Percentiles rank a stretch among this genome's conserved stretches.
phyloP scores from a whole-genome alignment of 2,797 vertebrate genomes.

The Ibycter americanus region DNA sequence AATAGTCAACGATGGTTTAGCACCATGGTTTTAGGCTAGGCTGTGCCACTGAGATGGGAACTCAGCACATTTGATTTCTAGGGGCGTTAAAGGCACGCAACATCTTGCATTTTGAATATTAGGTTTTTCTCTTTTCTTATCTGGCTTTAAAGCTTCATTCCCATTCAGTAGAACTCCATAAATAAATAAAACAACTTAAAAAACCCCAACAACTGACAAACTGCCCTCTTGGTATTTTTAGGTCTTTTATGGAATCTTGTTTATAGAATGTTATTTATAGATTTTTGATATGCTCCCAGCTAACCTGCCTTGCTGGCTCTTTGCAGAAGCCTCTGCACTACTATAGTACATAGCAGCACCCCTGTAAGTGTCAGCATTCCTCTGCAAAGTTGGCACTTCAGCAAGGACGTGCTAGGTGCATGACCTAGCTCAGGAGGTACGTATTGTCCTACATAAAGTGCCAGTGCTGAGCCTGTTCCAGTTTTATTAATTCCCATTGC shows the following conservation, averaged over 20 bases:
- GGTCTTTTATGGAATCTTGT: neutral
- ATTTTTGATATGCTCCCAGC: neutral
- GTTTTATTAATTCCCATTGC: conserved; percentile 10
- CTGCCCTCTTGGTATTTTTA: conserved; percentile 1
- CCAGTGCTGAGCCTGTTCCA: conserved; percentile 12
- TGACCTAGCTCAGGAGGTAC: conserved; percentile 23
- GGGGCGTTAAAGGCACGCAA: neutral
- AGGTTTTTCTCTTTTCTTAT: neutral
- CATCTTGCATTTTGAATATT: neutral
- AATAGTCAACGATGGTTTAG: neutral
- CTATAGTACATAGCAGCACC: neutral
- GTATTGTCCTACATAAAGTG: conserved; percentile 33
- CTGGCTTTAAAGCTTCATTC: neutral
- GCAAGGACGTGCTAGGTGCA: conserved; percentile 14
- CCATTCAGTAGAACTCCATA: neutral
- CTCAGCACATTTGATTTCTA: neutral
- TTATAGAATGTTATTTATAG: conserved; percentile 43
- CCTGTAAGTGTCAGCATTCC: conserved; percentile 38
- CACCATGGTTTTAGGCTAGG: neutral
- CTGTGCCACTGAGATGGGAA: neutral
- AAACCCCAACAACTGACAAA: neutral
- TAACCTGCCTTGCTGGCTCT: conserved; percentile 6
- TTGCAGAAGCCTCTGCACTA: neutral
- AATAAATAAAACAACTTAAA: neutral
- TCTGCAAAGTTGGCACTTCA: conserved; percentile 21